Evolutionary conservation across 2,797 vertebrate species (phyloP).

Genomic region (Sebastes paucispinis): DNA sequence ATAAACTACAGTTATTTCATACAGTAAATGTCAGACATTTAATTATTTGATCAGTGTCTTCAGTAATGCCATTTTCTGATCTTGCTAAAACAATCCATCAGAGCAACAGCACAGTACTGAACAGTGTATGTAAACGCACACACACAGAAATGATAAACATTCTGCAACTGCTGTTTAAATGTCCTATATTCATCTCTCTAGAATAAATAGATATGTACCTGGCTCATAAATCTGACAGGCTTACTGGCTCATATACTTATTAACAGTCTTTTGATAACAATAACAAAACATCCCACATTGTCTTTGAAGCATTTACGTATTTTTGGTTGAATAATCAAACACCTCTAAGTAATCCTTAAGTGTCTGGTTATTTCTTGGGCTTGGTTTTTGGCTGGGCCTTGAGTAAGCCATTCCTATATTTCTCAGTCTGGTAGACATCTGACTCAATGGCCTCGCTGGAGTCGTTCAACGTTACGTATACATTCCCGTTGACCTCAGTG

Average conservation of each 20-base stretch:
- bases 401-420: slow-evolving; percentile 67
- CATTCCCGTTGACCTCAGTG: slow-evolving; percentile 81
- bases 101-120: neutral
- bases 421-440: slow-evolving; percentile 88
- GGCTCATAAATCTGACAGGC: neutral
- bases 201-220: neutral
- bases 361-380: slow-evolving; percentile 19
- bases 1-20: neutral
- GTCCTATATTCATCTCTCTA: neutral
- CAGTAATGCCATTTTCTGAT: neutral
- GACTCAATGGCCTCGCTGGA: slow-evolving; percentile 83
- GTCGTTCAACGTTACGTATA: slow-evolving; percentile 88
- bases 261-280: neutral
- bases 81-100: neutral
- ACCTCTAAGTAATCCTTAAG: neutral
- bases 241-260: neutral
- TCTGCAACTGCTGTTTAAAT: neutral
- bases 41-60: neutral
- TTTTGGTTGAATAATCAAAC: neutral
- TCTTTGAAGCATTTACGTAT: neutral
- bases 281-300: neutral
- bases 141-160: neutral
- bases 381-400: slow-evolving; percentile 27
- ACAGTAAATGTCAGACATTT: neutral
- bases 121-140: neutral